Evolutionary conservation across 64 coral and sea anemone genomes (phyloP).

Genomic region (Stichodactyla helianthus): DNA sequence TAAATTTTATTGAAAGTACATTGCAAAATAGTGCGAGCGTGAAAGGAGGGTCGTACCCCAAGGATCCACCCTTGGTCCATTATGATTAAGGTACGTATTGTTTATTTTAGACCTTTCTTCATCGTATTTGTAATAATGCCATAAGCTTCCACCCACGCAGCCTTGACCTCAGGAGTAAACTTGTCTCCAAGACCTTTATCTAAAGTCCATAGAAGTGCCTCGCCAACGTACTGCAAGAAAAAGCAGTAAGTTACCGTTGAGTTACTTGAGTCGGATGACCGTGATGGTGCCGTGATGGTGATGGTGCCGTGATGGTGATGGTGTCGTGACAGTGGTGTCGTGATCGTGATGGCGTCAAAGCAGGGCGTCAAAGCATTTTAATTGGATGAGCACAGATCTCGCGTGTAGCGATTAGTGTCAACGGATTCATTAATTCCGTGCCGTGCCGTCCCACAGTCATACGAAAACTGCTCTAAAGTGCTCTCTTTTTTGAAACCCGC

Average conservation of each 20-base stretch:
- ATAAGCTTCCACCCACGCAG: slow-evolving; percentile 45
- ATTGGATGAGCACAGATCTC: background rate
- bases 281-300: too few relatives aligned
- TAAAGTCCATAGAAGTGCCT: slow-evolving; percentile 47
- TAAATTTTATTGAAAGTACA: too few relatives aligned
- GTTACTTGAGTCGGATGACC: too few relatives aligned
- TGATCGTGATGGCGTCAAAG: too few relatives aligned
- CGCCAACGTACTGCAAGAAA: slow-evolving; percentile 49
- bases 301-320: too few relatives aligned
- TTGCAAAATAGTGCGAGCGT: too few relatives aligned
- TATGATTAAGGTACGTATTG: background rate
- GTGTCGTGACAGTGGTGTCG: too few relatives aligned
- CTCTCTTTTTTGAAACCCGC: too few relatives aligned
- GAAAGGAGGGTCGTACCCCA: too few relatives aligned
- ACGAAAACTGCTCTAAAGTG: too few relatives aligned
- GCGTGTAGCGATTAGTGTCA: background rate
- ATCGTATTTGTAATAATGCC: slow-evolving; percentile 29
- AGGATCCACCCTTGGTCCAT: background rate
- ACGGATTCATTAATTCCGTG: background rate
- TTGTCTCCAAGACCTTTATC: slow-evolving; percentile 50
- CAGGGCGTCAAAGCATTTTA: too few relatives aligned
- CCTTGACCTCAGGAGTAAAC: slow-evolving; percentile 47
- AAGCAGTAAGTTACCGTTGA: background rate
- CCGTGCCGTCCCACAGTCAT: background rate
- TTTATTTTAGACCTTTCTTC: slow-evolving; percentile 17